Conservation (phyloP, 2,113 vertebrate genomes). For the Actenoides hombroni region DNA sequence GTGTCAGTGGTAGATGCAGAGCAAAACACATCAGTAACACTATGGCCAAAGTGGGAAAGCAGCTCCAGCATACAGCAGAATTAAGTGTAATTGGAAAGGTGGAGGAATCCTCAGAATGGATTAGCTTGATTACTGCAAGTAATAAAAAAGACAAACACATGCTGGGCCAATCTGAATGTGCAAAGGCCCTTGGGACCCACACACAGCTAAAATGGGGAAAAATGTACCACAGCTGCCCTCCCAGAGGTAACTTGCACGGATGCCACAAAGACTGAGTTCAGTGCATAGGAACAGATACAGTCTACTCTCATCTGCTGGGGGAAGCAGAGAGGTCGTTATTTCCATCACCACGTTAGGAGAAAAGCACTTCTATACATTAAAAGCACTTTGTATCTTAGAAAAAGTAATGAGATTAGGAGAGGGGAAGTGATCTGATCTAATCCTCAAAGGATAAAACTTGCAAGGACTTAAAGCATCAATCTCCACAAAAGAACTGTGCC, state of each 20-base stretch:
- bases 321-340: neutral
- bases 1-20: neutral
- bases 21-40: neutral
- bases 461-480: neutral
- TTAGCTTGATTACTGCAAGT: constrained; percentile 4
- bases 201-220: neutral
- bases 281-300: neutral
- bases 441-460: neutral
- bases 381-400: neutral
- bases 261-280: neutral
- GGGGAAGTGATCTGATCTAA: neutral
- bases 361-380: neutral
- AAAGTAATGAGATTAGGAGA: neutral
- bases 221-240: neutral
- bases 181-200: neutral
- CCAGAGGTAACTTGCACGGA: neutral
- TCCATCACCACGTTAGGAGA: neutral
- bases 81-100: constrained; percentile 54
- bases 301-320: neutral
- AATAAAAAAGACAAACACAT: neutral
- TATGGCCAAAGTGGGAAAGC: constrained; percentile 4
- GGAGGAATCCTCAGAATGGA: neutral
- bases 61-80: neutral
- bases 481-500: neutral
- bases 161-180: neutral